Conservation (phyloP, 2,888 invertebrate genomes). For the Diogma glabrata region DNA sequence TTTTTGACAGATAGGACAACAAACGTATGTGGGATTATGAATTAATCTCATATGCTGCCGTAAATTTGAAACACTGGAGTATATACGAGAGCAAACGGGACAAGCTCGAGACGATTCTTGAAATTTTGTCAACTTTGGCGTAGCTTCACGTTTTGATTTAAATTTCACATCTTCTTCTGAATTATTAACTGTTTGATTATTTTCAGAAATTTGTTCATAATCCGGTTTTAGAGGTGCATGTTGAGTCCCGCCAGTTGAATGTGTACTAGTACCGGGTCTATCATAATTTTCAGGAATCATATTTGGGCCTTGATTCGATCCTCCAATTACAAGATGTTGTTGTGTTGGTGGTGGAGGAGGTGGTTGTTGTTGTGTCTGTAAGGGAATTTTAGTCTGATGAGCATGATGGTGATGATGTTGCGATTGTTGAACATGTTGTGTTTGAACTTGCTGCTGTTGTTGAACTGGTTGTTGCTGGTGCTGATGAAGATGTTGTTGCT, state of each 20-base stretch:
- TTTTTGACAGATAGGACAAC: constrained; percentile 48
- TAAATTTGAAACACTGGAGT: constrained; percentile 52
- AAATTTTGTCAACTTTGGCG: constrained; percentile 7
- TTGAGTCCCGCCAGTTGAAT: neutral
- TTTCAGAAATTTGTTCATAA: constrained; percentile 5
- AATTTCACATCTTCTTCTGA: constrained; percentile 2
- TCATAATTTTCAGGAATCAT: neutral
- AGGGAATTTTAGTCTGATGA: constrained; percentile 7
- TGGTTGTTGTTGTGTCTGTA: neutral
- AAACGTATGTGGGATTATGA: constrained; percentile 49
- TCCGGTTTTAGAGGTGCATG: neutral
- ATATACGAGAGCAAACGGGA: constrained; percentile 50
- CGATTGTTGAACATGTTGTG: too few species aligned
- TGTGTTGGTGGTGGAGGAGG: neutral
- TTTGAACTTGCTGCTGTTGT: neutral
- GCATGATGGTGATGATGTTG: constrained; percentile 9
- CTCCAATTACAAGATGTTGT: neutral
- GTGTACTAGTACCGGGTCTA: neutral
- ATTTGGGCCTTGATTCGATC: neutral
- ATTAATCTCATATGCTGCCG: constrained; percentile 53
- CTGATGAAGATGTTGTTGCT: constrained; percentile 1
- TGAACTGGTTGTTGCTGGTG: neutral
- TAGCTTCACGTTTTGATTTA: constrained; percentile 3
- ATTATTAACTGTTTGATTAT: neutral
- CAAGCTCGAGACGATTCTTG: constrained; percentile 26